Base-by-base conservation (phyloP, 2,797 vertebrate genomes). In the Coregonus ussuriensis region DNA sequence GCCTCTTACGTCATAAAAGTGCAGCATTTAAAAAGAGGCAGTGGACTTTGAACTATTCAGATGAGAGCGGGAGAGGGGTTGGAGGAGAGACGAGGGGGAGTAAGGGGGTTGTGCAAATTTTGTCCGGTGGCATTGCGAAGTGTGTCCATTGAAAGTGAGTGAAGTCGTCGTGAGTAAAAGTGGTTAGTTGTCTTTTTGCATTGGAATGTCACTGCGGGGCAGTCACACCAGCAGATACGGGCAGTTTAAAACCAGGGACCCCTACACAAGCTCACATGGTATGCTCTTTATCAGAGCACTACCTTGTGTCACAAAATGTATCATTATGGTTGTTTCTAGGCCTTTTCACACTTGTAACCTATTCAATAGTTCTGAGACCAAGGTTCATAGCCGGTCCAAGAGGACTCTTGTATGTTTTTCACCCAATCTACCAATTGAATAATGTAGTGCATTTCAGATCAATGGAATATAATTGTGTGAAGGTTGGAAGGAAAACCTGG, bases 201-300 rank as follows among this genome's bases (percentile, higher is more conserved):
- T 84, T 90, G 92, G 92, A 93, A 93, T 92, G 92, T 93, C 86
- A 82, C 86, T 88, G 82, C 88, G 78, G 77, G 47, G 41, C 31
- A 76, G 59, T 72, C 56, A 3, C 56, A 62, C 56, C 1, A 16
- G 47, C 37, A 69, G 73, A 73, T 68, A 11, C 41, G 41, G 41
- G 11, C 41, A 47, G 41, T 47, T 11, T 13, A 47, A 47, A 47
- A 47, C 41, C 41, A 47, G 0, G 41, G 9, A 47, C 33, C 21
- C 29, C 41, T 68, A 68, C 31, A 16, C 33, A 13, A 16, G 31
- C 14, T 37, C 16, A 68, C 66, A 16, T 25, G 33, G 16, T 37
- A 33, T 6, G 7, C 66, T 68, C 66, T 68, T 68, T 16, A 18
- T 37, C 15, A 35, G 66, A 33, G 16, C 31, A 16, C 66, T 68